These are phyloP conservation scores for Actias luna DNA, from an alignment of 2,888 invertebrate genomes.

Conservation along the genomic window DNA sequence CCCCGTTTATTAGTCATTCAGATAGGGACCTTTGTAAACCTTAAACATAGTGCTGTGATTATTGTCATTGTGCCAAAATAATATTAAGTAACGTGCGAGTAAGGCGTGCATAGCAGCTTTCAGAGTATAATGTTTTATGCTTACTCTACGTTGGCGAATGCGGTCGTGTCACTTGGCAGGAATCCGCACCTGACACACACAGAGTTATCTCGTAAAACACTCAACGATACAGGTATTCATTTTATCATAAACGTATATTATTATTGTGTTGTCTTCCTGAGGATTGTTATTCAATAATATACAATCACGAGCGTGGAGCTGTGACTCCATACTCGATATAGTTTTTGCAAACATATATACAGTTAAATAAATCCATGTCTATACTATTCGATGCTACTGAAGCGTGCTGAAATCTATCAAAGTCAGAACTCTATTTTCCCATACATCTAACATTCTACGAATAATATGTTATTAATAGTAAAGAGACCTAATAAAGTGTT, in stretches of 20 bases:
- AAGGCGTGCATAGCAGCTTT: slow-evolving; percentile 19
- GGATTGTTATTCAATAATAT: no score
- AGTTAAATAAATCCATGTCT: no score
- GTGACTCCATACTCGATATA: no score
- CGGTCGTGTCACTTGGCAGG: slow-evolving; percentile 78
- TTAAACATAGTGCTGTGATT: neutral
- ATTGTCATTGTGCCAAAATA: slow-evolving; percentile 14
- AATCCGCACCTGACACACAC: slow-evolving; percentile 76
- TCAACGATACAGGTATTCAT: neutral
- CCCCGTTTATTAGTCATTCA: neutral
- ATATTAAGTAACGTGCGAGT: slow-evolving; percentile 16
- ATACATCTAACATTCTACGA: no score
- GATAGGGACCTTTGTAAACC: neutral
- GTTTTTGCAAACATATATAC: no score
- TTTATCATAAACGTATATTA: neutral
- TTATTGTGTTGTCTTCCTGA: no score
- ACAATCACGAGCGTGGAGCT: no score
- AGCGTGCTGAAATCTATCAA: no score
- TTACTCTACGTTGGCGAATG: slow-evolving; percentile 79
- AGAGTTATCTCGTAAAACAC: slow-evolving; percentile 43
- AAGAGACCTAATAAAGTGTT: no score
- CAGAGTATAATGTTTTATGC: slow-evolving; percentile 45
- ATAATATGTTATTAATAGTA: no score
- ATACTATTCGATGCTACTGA: no score
- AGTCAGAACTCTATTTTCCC: no score